phyloP scores from a whole-genome alignment of 2,888 invertebrate genomes.

The Malacosoma neustria region DNA sequence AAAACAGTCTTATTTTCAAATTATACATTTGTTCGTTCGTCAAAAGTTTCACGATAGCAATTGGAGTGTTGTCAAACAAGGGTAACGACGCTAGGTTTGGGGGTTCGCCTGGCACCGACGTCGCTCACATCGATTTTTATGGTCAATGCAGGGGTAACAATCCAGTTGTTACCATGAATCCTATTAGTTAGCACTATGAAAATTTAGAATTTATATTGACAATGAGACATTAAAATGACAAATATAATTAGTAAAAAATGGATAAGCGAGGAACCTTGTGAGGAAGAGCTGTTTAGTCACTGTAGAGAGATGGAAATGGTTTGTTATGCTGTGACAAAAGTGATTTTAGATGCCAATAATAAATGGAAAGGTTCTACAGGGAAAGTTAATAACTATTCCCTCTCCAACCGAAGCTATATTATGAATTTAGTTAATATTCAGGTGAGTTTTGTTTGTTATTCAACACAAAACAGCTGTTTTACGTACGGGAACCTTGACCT shows the following conservation, averaged over 20 bases:
- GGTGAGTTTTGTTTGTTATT: slow-evolving; percentile 26
- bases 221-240: slow-evolving; percentile 37
- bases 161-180: slow-evolving; percentile 46
- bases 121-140: slow-evolving; percentile 60
- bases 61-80: slow-evolving; percentile 53
- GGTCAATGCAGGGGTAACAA: slow-evolving; percentile 28
- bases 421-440: slow-evolving; percentile 69
- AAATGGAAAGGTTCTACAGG: slow-evolving; percentile 56
- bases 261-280: slow-evolving; percentile 70
- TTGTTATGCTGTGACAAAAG: slow-evolving; percentile 59
- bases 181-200: slow-evolving; percentile 32
- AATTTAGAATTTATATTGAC: slow-evolving; percentile 14
- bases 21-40: too few relatives aligned
- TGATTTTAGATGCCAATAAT: slow-evolving; percentile 59
- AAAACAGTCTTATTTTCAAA: too few relatives aligned
- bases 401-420: slow-evolving; percentile 59
- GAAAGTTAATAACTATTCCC: slow-evolving; percentile 34
- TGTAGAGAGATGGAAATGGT: slow-evolving; percentile 68
- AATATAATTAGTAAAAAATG: slow-evolving; percentile 58
- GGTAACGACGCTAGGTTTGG: slow-evolving; percentile 27
- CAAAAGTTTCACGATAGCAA: slow-evolving; percentile 44
- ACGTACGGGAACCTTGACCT: slow-evolving; percentile 3
- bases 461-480: slow-evolving; percentile 2
- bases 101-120: slow-evolving; percentile 42
- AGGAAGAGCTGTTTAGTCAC: slow-evolving; percentile 61